Evolutionary conservation across 2,113 vertebrate species (phyloP).

Genomic region (Lasiurus borealis): DNA sequence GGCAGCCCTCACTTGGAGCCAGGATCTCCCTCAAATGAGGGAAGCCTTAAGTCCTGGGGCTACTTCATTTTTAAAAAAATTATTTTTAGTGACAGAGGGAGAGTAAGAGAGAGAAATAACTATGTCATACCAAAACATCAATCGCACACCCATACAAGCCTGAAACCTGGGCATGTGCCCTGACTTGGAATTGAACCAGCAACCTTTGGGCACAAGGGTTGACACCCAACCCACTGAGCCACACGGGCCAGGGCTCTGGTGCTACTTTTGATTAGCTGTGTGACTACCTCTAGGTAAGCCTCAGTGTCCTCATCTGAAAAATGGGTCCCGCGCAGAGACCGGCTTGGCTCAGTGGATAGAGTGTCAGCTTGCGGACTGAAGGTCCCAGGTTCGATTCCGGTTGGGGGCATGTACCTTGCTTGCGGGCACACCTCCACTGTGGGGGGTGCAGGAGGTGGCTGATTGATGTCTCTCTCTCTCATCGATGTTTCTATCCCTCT

Average conservation of each 20-base stretch:
- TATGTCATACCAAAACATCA: background rate
- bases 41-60: background rate
- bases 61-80: background rate
- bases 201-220: background rate
- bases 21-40: background rate
- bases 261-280: background rate
- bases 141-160: background rate
- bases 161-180: background rate
- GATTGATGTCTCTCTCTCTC: too few species aligned
- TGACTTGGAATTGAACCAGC: background rate
- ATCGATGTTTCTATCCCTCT: too few species aligned
- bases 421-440: too few species aligned
- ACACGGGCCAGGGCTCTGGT: background rate
- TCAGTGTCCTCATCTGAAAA: conserved; percentile 25
- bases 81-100: background rate
- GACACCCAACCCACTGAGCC: background rate
- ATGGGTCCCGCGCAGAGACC: background rate
- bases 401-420: too few species aligned
- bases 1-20: background rate
- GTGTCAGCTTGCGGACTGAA: too few species aligned
- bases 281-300: background rate
- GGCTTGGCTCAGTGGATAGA: too few species aligned
- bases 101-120: background rate
- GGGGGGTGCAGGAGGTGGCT: too few species aligned
- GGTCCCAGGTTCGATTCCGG: too few species aligned